These are phyloP conservation scores for Brenthis daphne DNA, from an alignment of 2,888 invertebrate genomes.

Conservation along the genomic window DNA sequence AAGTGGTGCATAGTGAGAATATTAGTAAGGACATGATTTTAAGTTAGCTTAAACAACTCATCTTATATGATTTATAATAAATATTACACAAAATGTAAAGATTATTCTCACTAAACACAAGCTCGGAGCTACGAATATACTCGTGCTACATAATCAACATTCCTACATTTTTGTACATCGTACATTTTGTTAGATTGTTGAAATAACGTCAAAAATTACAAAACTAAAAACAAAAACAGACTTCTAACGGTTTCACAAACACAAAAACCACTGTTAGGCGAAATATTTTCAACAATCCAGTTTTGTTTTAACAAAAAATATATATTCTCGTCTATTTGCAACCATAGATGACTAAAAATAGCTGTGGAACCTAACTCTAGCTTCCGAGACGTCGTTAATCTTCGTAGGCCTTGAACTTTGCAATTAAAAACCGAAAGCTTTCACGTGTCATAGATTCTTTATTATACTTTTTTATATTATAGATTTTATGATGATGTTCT, in stretches of 20 bases:
- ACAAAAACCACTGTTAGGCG: neutral
- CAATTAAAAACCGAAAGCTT: conserved; percentile 13
- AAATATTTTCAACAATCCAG: conserved; percentile 8
- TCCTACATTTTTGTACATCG: too few relatives aligned
- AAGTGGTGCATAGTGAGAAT: too few relatives aligned
- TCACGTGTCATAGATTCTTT: conserved; percentile 7
- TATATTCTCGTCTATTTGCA: neutral
- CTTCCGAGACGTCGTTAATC: conserved; percentile 15
- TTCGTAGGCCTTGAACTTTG: conserved; percentile 16
- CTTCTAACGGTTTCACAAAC: neutral
- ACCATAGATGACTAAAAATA: conserved; percentile 13
- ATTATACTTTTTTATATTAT: neutral
- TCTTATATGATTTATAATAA: too few relatives aligned
- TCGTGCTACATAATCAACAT: too few relatives aligned
- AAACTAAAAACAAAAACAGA: neutral
- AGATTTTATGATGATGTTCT: too few relatives aligned
- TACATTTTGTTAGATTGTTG: neutral
- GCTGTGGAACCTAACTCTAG: neutral
- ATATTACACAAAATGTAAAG: too few relatives aligned
- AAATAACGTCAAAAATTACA: neutral
- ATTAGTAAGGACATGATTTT: too few relatives aligned
- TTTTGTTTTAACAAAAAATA: conserved; percentile 9
- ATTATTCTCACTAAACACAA: too few relatives aligned
- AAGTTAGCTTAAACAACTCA: too few relatives aligned
- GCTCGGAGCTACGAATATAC: too few relatives aligned